A percentile compares a stretch with the other conserved stretches of the same genome.
Evolutionary conservation across 2,113 vertebrate species (phyloP).

Genomic region (Apodemus sylvaticus): DNA sequence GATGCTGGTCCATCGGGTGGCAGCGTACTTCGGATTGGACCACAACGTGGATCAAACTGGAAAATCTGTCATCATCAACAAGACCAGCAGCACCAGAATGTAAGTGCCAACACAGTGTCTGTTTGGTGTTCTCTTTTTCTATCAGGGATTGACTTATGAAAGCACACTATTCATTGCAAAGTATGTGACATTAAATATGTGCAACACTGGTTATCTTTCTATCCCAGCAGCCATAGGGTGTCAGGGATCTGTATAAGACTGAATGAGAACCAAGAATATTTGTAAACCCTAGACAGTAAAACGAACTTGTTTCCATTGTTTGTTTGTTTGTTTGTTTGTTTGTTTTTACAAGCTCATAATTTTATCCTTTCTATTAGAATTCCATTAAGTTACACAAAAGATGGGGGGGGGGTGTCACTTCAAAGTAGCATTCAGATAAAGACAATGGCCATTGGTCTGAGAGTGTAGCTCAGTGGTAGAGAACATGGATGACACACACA

Average conservation of each 20-base stretch:
- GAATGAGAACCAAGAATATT: conserved; percentile 28
- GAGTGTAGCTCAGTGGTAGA: not conserved
- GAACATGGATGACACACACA: not conserved
- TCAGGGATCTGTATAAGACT: conserved; percentile 20
- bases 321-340: not conserved
- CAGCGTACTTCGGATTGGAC: conserved; percentile 97
- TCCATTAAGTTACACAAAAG: not conserved
- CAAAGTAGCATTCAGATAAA: conserved; percentile 7
- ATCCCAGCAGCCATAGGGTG: conserved; percentile 28
- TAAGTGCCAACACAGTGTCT: conserved; percentile 83
- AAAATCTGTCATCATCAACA: conserved; percentile 97
- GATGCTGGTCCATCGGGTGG: conserved; percentile 97
- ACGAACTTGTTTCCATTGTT: not conserved
- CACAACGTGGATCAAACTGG: conserved; percentile 98
- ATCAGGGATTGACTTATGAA: conserved; percentile 2
- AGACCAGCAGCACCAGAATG: conserved; percentile 95
- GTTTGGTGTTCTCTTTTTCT: not conserved
- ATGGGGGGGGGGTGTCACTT: not conserved
- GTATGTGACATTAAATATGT: conserved; percentile 3
- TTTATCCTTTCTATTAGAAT: not conserved
- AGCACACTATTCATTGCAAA: not conserved
- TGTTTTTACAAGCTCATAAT: not conserved
- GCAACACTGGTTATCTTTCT: not conserved
- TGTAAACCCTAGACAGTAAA: conserved; percentile 17
- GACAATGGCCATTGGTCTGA: not conserved